Percentiles rank a stretch among this genome's conserved stretches.
Conservation (phyloP, 2,888 invertebrate species). For the Leptopterna dolabrata region DNA sequence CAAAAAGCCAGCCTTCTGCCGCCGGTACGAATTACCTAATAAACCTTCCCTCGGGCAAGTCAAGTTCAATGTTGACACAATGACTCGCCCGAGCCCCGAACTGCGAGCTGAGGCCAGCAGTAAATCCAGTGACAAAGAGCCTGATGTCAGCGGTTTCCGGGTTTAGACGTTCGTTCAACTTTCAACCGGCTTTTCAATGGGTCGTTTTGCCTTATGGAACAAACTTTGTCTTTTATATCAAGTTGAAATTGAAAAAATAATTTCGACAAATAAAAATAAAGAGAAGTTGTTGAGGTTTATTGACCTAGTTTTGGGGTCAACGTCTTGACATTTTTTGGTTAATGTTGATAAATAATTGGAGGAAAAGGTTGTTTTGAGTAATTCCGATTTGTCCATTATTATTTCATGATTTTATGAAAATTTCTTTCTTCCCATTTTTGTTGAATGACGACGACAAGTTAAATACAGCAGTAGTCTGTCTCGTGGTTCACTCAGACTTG, state of each 20-base stretch:
- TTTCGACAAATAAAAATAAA: background rate
- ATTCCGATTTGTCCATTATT: too few relatives aligned
- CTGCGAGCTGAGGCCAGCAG: background rate
- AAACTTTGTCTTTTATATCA: background rate
- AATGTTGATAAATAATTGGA: too few relatives aligned
- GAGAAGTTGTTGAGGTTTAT: background rate
- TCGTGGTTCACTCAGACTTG: too few relatives aligned
- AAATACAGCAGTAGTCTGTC: too few relatives aligned
- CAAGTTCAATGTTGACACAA: constrained; percentile 21
- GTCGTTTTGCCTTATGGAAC: background rate
- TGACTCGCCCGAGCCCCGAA: background rate
- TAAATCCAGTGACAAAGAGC: background rate
- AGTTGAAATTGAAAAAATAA: background rate
- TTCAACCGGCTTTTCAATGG: background rate
- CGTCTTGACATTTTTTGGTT: too few relatives aligned
- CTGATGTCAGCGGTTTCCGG: constrained; percentile 7
- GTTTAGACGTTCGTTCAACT: background rate
- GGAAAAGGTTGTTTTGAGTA: too few relatives aligned
- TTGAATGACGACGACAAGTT: too few relatives aligned
- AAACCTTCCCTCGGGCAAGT: background rate
- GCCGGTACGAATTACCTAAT: background rate
- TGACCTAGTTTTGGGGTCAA: too few relatives aligned
- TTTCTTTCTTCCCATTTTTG: too few relatives aligned
- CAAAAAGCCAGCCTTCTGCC: background rate
- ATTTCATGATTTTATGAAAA: too few relatives aligned